These are phyloP conservation scores for Saxidomus purpurata DNA, from an alignment of 1,140 invertebrate genomes.

Conservation along the genomic window DNA sequence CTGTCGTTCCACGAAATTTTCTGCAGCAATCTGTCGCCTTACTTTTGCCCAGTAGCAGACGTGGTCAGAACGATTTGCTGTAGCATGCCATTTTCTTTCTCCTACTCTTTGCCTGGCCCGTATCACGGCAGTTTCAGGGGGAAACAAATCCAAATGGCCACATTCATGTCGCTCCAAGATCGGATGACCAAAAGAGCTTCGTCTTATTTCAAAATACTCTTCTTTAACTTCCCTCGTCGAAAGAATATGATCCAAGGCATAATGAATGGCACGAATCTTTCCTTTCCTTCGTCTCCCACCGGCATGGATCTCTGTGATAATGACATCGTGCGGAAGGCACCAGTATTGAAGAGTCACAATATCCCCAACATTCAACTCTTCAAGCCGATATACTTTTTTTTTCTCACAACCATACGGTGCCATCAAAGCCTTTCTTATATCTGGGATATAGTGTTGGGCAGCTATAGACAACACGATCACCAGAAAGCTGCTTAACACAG, in stretches of 20 bases:
- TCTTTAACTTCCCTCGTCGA: background rate
- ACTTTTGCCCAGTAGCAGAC: too few species aligned
- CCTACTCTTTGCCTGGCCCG: too few species aligned
- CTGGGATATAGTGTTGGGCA: background rate
- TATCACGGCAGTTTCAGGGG: too few species aligned
- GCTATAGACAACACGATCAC: conserved; percentile 7
- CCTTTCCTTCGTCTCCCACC: too few species aligned
- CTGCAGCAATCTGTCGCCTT: background rate
- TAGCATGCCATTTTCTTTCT: too few species aligned
- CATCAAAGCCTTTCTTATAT: background rate
- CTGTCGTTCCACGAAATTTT: background rate
- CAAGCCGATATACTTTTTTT: background rate
- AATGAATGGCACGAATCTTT: background rate
- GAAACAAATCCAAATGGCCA: too few species aligned
- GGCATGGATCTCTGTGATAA: too few species aligned
- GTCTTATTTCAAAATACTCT: background rate
- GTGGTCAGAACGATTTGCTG: too few species aligned
- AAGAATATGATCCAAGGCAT: background rate
- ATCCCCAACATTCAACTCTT: background rate
- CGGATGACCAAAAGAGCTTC: background rate
- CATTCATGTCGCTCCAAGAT: too few species aligned
- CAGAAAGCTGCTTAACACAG: background rate
- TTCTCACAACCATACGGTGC: background rate
- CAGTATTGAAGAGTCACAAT: background rate
- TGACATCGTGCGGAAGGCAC: background rate